Evolutionary conservation across 2,888 invertebrate species (phyloP), one percentile per base, ranked within the genome.

Genomic region (Balanococcus diminutus): DNA sequence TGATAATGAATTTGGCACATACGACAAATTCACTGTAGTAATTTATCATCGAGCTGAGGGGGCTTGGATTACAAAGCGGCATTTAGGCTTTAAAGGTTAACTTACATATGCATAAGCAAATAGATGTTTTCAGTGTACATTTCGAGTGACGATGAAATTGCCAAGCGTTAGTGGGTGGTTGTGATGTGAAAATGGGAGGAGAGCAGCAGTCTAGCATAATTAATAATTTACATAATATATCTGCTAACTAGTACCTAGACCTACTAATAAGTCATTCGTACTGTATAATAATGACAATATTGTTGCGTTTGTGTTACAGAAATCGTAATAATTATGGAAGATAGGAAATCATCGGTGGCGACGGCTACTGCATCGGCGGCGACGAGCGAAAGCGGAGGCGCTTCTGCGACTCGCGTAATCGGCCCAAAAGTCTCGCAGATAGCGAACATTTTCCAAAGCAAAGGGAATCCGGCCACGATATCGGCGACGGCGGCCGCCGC

Each of bases 371-470:
- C n/a, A n/a, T n/a, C 39, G 32, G 83, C 32, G 22, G 11, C 56
- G 72, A 28, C 72, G 1, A 22, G 84, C 42, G 84, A 87, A 86
- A 61, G 61, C 75, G 14, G 83, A 72, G 22, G 42, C 42, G 9
- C 42, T 3, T 1, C 82, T 81, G 56, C 87, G 87, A 87, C 88
- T 91, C 88, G 92, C 92, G 82, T 87, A 88, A 87, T 88, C 87
- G 95, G 95, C 90, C 93, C 94, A 89, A 96, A 96, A 92, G 96
- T 96, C 89, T 96, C 96, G 88, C 96, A 96, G 91, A 96, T 96
- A 88, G 96, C 96, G 87, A 96, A 96, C 90, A 95, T 96, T 90
- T 96, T 96, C 91, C 96, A 96, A 87, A 93, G 86, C 88, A 86
- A 86, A 39, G 86, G 86, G 1, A 81, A 61, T 25, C n/a, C 46